phyloP scores from a whole-genome alignment of 2,113 vertebrate genomes.

The Macrotis lagotis region DNA sequence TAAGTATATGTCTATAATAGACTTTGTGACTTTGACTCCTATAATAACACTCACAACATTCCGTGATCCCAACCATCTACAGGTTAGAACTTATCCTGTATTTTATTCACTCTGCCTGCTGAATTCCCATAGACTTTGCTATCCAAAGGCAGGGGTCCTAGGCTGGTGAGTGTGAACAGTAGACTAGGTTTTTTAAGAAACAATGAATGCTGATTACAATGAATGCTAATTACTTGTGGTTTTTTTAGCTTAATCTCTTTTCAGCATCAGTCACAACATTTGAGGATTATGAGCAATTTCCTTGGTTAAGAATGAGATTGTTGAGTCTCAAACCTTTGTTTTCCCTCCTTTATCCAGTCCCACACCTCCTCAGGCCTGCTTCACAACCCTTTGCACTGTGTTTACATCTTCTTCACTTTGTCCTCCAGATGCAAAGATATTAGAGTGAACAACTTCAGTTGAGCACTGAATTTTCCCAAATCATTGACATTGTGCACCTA shows the following conservation, averaged over 20 bases:
- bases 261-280: not conserved
- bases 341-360: not conserved
- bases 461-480: not conserved
- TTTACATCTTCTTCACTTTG: not conserved
- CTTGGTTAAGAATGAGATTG: not conserved
- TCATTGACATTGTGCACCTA: not conserved
- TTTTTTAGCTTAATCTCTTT: conserved; percentile 16
- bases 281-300: not conserved
- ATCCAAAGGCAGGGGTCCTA: not conserved
- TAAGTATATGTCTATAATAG: not conserved
- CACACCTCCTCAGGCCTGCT: not conserved
- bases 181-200: not conserved
- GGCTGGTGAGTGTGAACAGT: not conserved
- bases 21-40: not conserved
- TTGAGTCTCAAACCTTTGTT: not conserved
- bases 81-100: not conserved
- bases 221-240: not conserved
- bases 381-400: not conserved
- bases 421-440: not conserved
- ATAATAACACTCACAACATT: not conserved
- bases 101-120: not conserved
- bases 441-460: not conserved
- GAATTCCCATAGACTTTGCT: not conserved
- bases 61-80: not conserved
- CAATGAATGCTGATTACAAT: not conserved